Evolutionary conservation across 2,888 invertebrate species (phyloP), one percentile per base, ranked within the genome.

Genomic region (Cryptus armator): DNA sequence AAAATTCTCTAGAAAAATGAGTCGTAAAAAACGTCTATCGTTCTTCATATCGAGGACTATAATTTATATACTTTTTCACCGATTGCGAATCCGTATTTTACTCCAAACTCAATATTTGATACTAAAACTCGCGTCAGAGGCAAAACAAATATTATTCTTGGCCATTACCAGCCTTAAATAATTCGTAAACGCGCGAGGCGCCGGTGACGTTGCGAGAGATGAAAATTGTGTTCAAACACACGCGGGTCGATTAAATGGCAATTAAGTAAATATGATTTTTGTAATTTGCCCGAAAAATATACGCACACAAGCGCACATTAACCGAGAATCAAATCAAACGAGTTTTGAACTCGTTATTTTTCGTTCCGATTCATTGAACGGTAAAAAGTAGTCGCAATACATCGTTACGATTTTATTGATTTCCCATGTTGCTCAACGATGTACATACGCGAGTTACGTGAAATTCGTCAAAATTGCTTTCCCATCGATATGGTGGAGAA

Each of bases 361-460:
- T 48, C 19, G 62, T 81, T 46, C 32, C 32, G 62, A 81, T 37
- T 53, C 62, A 67, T 16, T 44, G 75, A 62, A 67, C 29, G 62
- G 59, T 48, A 59, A 37, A 44, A 66, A 44, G 37, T 51, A 64
- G 44, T 56, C 44, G 81, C 66, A 37, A 74, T 24, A 53, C 12
- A 56, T 19, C 19, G 64, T 62, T 43, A 32, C 43, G 43, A 19
- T 79, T 78, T 83, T 72, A 72, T 83, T 83, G 77, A 78, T 83
- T 83, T 83, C 78, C 83, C 78, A 79, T 70, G 78, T 51, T 78
- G 74, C 48, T 68, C 59, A 70, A 62, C 51, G 53, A 68, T 74
- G 78, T 64, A 62, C 67, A 68, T 16, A 67, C 37, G 67, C 24
- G 37, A 37, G 56, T 77, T 67, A 68, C 78, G 51, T 29, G 32